A percentile compares a stretch with the other conserved stretches of the same genome.
Conservation (phyloP, 2,113 vertebrate genomes). For the Poeciliopsis prolifica region DNA sequence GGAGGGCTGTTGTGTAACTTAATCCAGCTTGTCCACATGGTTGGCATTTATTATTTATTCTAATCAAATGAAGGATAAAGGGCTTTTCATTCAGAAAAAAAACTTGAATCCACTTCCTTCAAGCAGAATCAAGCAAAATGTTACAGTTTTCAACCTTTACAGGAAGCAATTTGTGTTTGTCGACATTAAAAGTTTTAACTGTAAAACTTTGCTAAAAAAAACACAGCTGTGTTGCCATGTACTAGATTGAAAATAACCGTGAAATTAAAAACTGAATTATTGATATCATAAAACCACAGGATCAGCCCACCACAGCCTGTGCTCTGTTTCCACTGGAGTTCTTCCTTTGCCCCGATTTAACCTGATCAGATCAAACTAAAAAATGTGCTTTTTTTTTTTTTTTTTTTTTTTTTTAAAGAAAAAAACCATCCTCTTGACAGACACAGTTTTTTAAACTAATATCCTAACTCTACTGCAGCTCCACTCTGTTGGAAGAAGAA, state of each 20-base stretch:
- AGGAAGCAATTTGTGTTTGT: neutral
- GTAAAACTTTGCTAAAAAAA: neutral
- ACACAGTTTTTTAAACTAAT: neutral
- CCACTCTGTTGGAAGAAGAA: neutral
- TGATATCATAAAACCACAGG: neutral
- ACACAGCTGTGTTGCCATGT: neutral
- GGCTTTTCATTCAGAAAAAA: neutral
- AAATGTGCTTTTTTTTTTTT: neutral
- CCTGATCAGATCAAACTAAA: neutral
- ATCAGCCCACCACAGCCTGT: neutral
- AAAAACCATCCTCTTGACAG: neutral
- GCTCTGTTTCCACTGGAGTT: neutral
- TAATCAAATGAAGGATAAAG: neutral
- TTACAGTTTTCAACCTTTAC: neutral
- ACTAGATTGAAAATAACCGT: neutral
- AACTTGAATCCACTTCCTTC: neutral
- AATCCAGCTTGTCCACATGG: neutral
- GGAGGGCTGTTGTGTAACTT: neutral
- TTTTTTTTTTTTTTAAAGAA: neutral
- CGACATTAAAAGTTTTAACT: neutral
- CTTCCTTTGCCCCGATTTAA: neutral
- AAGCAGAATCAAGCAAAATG: neutral
- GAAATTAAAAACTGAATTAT: constrained; percentile 1
- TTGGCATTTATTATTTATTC: constrained; percentile 2
- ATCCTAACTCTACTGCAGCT: neutral